Base-by-base conservation (phyloP, 2,797 vertebrate species). In the Lepilemur septentrionalis region DNA sequence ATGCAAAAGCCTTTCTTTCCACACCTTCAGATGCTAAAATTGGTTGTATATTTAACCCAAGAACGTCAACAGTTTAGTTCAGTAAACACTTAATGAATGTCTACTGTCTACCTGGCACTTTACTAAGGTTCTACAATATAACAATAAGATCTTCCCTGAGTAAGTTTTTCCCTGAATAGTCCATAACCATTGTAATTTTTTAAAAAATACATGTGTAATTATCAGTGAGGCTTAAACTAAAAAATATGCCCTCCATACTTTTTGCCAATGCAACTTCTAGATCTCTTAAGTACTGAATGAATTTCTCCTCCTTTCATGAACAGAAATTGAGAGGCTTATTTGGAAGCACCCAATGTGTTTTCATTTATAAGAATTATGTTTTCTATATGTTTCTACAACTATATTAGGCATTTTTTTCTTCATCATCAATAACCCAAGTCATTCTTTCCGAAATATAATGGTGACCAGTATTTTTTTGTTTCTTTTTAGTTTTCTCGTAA, bases 401-500 rank as follows among this genome's bases (percentile, higher is more conserved):
- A 1, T 69, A 63, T 69, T 90, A 11, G 20, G 81, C 17, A 46
- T 35, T 63, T 91, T 91, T 67, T 75, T 80, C 17, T 69, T 96
- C 48, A 28, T 75, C 22, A 46, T 79, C 13, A 52, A 1, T 78
- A 95, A 80, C 32, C 5, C 38, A 92, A 20, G 20, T 69, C 61
- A 75, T 52, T 95, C 11, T 55, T 97, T 84, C 48, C 84, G 4
- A 94, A 65, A 32, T 4, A 22, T 80, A 43, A 23, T 46, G 5
- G 52, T 94, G 46, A 95, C 38, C 35, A 87, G 2, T 59, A 6
- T 67, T 73, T 95, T 91, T 90, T 78, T 25, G 25, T 50, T 97
- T 57, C 28, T 69, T 52, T 96, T 95, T 38, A 99, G 99, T 98
- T 98, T 97, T 99, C 98, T 95, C 99, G 97, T 97, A 99, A 98